Evolutionary conservation across 2,797 vertebrate genomes (phyloP).

Genomic region (Mionectes olivaceus): DNA sequence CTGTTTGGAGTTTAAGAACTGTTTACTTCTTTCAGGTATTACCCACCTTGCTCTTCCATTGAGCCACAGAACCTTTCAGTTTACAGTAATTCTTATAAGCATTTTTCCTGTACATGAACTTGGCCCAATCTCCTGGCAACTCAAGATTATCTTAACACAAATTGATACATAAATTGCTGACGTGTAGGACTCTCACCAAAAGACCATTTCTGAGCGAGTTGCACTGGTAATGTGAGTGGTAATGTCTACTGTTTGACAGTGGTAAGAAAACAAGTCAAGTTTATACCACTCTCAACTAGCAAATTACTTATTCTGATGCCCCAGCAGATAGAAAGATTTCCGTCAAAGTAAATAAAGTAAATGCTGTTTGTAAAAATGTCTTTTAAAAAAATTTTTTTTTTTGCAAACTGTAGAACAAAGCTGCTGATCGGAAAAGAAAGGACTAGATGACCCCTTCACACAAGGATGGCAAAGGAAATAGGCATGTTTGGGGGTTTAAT

Average conservation of each 20-base stretch:
- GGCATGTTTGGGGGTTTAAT: background rate
- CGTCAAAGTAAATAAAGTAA: background rate
- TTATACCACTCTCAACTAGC: background rate
- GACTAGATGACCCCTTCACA: background rate
- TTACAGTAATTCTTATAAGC: background rate
- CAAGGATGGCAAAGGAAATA: background rate
- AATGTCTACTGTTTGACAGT: background rate
- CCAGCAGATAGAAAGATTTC: background rate
- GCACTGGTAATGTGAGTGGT: background rate
- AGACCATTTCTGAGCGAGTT: background rate
- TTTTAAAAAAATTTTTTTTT: background rate
- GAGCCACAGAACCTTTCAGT: background rate
- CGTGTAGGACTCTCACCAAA: background rate
- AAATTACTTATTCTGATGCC: background rate
- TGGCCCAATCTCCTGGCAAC: background rate
- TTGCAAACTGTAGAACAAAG: background rate
- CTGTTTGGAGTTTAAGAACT: background rate
- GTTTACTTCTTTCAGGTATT: background rate
- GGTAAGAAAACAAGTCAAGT: background rate
- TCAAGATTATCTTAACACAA: background rate
- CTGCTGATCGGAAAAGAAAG: background rate
- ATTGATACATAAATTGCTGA: slow-evolving; percentile 13
- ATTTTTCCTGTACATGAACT: background rate
- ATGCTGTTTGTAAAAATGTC: background rate
- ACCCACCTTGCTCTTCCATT: background rate